Conservation (phyloP, 1,140 invertebrate species). For the Danaus plexippus region DNA sequence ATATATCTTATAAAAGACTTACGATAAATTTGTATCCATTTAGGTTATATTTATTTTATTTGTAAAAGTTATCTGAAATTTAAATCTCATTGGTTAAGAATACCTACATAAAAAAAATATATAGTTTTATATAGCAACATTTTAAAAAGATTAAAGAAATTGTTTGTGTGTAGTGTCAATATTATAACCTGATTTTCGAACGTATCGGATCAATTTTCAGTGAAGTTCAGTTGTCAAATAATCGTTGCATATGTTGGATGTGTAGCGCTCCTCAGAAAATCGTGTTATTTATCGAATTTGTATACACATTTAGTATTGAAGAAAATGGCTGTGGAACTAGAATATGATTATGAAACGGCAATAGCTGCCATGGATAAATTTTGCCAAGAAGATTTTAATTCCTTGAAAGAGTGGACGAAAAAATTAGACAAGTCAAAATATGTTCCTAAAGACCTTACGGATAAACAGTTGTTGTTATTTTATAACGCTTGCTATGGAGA, state of each 20-base stretch:
- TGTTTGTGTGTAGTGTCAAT: constrained; percentile 7
- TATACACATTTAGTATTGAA: constrained; percentile 21
- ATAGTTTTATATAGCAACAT: neutral
- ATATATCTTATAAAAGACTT: constrained; percentile 16
- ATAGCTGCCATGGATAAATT: constrained; percentile 52
- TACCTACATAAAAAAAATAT: too few relatives aligned
- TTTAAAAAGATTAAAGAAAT: constrained; percentile 1
- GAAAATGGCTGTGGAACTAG: constrained; percentile 55
- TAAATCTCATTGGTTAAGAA: constrained; percentile 9
- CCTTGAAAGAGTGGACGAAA: constrained; percentile 48
- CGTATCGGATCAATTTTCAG: constrained; percentile 7
- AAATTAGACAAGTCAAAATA: constrained; percentile 62
- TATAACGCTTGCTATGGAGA: constrained; percentile 75
- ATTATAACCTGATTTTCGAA: constrained; percentile 3
- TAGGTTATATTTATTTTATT: constrained; percentile 8
- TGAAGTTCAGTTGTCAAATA: constrained; percentile 51
- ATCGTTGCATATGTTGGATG: constrained; percentile 25
- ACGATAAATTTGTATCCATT: constrained; percentile 37
- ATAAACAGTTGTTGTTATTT: constrained; percentile 73
- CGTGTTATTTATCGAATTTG: constrained; percentile 35
- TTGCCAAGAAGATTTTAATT: constrained; percentile 51
- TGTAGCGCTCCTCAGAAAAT: constrained; percentile 25
- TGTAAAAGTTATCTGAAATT: constrained; percentile 1
- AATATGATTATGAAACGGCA: constrained; percentile 49
- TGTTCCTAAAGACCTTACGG: constrained; percentile 63